Conservation (phyloP, 2,113 vertebrate genomes). For the Ariopsis seemanni region DNA sequence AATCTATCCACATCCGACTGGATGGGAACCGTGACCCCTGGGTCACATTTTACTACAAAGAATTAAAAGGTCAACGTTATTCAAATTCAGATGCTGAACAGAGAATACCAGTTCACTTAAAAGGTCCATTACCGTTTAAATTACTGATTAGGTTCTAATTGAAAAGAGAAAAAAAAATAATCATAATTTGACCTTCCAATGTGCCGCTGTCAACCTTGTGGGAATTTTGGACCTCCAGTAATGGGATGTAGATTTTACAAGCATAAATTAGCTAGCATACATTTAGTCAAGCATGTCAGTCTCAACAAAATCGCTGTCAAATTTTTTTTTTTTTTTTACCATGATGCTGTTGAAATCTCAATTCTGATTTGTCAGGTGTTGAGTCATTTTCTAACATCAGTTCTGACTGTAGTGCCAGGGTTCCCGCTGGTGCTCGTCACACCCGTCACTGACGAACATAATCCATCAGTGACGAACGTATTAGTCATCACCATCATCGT, state of each 20-base stretch:
- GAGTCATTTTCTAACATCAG: neutral
- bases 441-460: no score
- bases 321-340: neutral
- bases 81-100: slow-evolving; percentile 20
- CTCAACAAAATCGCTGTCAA: neutral
- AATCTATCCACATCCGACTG: neutral
- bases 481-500: no score
- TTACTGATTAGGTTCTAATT: slow-evolving; percentile 32
- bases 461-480: no score
- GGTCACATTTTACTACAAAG: slow-evolving; percentile 16
- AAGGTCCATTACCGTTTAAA: neutral
- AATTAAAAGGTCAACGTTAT: slow-evolving; percentile 2
- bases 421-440: no score
- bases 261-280: neutral
- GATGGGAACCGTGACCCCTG: neutral
- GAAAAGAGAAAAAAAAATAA: neutral
- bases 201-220: neutral
- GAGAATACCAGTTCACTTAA: neutral
- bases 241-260: neutral
- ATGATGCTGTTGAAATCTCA: neutral
- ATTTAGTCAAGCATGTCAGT: neutral
- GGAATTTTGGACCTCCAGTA: neutral
- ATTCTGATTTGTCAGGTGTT: neutral
- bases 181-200: neutral
- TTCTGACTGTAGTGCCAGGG: neutral